Evolutionary conservation across 2,888 invertebrate species (phyloP), one percentile per base, ranked within the genome.

Genomic region (Sarcophaga subvicina): DNA sequence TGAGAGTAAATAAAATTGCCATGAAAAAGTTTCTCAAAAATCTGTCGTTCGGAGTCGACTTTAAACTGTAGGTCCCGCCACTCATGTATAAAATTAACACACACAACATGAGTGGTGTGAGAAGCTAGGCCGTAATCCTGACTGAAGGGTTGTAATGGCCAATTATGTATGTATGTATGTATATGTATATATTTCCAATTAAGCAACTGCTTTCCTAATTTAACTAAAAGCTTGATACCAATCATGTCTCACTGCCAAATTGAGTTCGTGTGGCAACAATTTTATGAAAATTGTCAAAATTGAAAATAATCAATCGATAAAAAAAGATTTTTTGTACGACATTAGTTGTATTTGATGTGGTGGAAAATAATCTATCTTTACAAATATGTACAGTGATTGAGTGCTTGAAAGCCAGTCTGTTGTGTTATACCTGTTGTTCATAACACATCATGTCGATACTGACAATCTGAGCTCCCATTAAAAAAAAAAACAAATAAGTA

Each of bases 191-290:
- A 80, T 86, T 67, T 75, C 75, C 11, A 25, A 11, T 14, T 25
- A 62, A 78, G 37, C 80, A 83, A 66, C 85, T 90, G 89, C 88
- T 88, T 76, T 87, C 76, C 80, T 90, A 90, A 90, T 90, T 89
- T 89, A 87, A 88, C 89, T 90, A 90, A 90, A 90, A 90, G 90
- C 90, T 69, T 70, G 69, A 66, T 75, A 69, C 64, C 64, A 84
- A 83, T 77, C 62, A 76, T 66, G 62, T 87, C 27, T 66, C 71
- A 81, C 69, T 70, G 25, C 64, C 62, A 49, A 25, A 70, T 49
- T 27, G 72, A 4, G 60, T 69, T 54, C 45, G 70, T 10, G 70
- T 70, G n/a, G 10, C 54, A 20, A 64, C 3, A 5, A 6, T 37
- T 4, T 54, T 25, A 5, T 14, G 22, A 73, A 17, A 17, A 49